Base-by-base conservation (phyloP, 2,797 vertebrate species). In the Capromys pilorides region DNA sequence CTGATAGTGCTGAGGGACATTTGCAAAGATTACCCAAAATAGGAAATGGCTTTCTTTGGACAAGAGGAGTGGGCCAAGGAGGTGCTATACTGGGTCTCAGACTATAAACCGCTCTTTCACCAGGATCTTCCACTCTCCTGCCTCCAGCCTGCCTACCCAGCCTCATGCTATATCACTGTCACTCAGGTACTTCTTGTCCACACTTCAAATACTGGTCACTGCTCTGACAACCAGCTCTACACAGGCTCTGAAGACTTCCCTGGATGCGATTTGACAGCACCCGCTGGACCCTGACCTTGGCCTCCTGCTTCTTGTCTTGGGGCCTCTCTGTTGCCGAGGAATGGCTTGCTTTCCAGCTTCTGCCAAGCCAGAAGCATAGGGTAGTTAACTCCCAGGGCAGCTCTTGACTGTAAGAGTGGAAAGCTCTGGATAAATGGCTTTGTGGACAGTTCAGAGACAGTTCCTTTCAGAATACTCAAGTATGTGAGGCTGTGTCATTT, bases 131-230 rank as follows among this genome's bases (percentile, higher is more conserved):
- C 51, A 6, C 12, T 14, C 1, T 93, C 45, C n/a, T n/a, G 1
- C 66, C 61, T 66, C 41, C 51, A 80, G 90, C 49, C 26, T 71
- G 6, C 45, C 61, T 66, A 66, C 49, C 49, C 54, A 87, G 36
- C 73, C n/a, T 97, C 36, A 39, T 0, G 19, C 71, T 71, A 36
- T 49, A 33, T 77, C 45, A 49, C 16, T 83, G 28, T 81, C 77
- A n/a, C 62, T 78, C 39, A 49, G 79, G 80, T 10, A 41, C 66
- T n/a, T 91, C 77, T 91, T 61, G 26, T 67, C 33, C 31, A 73
- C 13, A 61, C 93, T 95, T 90, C 79, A 75, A 19, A 79, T 75
- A 86, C 81, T 31, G 57, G 75, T 31, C 69, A 49, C 39, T 64
- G 84, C 62, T 77, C 39, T 45, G 73, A 78, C 90, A 83, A 24